Evolutionary conservation across 2,113 vertebrate genomes (phyloP).

Genomic region (Halichoerus grypus): DNA sequence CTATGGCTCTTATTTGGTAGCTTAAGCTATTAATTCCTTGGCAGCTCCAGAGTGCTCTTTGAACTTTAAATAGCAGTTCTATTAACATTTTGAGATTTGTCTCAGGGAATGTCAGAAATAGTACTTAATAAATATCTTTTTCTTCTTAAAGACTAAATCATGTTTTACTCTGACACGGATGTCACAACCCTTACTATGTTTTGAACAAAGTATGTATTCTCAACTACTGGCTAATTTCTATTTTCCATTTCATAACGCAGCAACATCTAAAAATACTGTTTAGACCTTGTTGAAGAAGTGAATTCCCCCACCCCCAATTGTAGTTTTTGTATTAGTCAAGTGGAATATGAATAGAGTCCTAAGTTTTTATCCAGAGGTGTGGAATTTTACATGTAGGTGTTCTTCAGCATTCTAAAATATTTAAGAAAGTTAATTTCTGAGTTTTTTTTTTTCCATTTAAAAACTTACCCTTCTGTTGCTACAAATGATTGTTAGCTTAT

Average conservation of each 20-base stretch:
- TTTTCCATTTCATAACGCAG: slow-evolving; percentile 59
- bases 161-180: slow-evolving; percentile 23
- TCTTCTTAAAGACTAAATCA: slow-evolving; percentile 70
- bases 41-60: slow-evolving; percentile 74
- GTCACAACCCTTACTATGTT: slow-evolving; percentile 68
- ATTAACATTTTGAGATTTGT: slow-evolving; percentile 80
- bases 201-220: slow-evolving; percentile 52
- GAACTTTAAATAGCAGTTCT: slow-evolving; percentile 81
- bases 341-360: slow-evolving; percentile 13
- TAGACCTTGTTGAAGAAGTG: slow-evolving; percentile 14
- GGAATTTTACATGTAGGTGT: slow-evolving; percentile 49
- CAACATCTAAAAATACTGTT: slow-evolving; percentile 59
- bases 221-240: slow-evolving; percentile 50
- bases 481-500: background rate
- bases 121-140: slow-evolving; percentile 75
- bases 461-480: background rate
- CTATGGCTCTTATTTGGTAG: slow-evolving; percentile 72
- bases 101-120: slow-evolving; percentile 73
- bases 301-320: background rate
- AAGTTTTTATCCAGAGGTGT: slow-evolving; percentile 49
- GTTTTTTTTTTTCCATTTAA: background rate
- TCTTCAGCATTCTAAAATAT: background rate
- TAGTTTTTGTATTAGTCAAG: slow-evolving; percentile 58
- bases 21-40: slow-evolving; percentile 78
- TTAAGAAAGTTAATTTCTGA: slow-evolving; percentile 46